phyloP scores from a whole-genome alignment of 2,113 vertebrate genomes.

The Erythrolamprus reginae region DNA sequence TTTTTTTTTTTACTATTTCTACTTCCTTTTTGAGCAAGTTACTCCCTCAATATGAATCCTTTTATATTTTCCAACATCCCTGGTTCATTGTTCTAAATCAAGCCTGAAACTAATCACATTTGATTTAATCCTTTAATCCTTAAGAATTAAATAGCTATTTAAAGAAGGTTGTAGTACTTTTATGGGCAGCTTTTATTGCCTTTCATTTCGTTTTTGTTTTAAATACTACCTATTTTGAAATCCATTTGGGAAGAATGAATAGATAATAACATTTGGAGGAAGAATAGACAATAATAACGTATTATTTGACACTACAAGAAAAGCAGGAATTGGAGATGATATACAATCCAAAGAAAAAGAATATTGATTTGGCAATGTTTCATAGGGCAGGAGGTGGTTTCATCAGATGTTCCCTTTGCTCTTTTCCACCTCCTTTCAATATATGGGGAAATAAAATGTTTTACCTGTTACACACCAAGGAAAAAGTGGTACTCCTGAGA shows the following conservation, averaged over 20 bases:
- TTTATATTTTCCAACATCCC: neutral
- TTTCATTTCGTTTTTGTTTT: neutral
- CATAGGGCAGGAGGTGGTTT: neutral
- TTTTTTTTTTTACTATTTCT: neutral
- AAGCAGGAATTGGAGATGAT: neutral
- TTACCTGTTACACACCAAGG: neutral
- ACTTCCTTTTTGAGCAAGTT: neutral
- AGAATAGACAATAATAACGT: neutral
- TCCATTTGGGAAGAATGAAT: neutral
- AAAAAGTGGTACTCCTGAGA: neutral
- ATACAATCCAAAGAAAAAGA: neutral
- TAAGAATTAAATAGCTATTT: neutral
- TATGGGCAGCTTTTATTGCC: neutral
- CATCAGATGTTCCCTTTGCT: neutral
- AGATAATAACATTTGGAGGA: neutral
- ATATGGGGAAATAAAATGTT: neutral
- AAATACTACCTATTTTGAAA: neutral
- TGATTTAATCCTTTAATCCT: neutral
- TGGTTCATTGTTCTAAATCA: conserved; percentile 18
- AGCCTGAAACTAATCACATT: neutral
- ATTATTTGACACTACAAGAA: neutral
- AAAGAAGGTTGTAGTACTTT: neutral
- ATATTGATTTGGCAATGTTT: neutral
- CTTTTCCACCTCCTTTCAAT: neutral
- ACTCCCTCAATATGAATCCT: neutral